Percentiles rank a stretch among this genome's conserved stretches.
phyloP scores from a whole-genome alignment of 2,797 vertebrate genomes.

The Hippocampus kuda region DNA sequence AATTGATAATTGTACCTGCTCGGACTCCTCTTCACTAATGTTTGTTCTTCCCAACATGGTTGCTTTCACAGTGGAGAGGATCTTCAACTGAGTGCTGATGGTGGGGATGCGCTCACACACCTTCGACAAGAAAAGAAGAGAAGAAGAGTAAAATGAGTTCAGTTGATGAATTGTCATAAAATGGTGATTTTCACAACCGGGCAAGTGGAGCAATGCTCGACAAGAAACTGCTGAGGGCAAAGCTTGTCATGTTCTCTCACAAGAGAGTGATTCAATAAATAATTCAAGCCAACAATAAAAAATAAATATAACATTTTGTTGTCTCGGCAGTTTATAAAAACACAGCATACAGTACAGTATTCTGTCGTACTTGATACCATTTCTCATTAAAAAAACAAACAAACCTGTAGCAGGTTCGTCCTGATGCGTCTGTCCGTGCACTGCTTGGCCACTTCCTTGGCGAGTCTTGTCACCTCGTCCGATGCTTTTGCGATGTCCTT shows the following conservation, averaged over 20 bases:
- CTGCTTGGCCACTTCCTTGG: conserved; percentile 98
- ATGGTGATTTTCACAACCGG: not conserved
- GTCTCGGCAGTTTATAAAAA: too few species aligned
- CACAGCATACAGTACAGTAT: too few species aligned
- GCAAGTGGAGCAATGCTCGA: not conserved
- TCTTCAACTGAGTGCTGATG: conserved; percentile 97
- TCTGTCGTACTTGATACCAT: too few species aligned
- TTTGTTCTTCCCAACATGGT: conserved; percentile 98
- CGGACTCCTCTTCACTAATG: conserved; percentile 96
- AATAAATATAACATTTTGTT: too few species aligned
- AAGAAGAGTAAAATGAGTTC: not conserved
- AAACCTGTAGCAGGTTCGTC: conserved; percentile 94
- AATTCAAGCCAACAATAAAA: too few species aligned
- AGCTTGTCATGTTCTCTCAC: not conserved
- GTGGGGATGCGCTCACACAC: conserved; percentile 97
- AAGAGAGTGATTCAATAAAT: not conserved
- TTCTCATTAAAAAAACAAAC: not conserved
- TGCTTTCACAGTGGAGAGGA: conserved; percentile 97
- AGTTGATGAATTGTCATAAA: not conserved
- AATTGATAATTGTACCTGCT: conserved; percentile 73
- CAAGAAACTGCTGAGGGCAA: not conserved
- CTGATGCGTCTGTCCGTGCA: conserved; percentile 97
- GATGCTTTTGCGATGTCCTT: conserved; percentile 99
- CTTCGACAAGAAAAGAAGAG: conserved; percentile 49
- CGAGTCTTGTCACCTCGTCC: conserved; percentile 89